Evolutionary conservation across 2,797 vertebrate species (phyloP), one percentile per base, ranked within the genome.

Genomic region (Percopsis omiscomaycus): DNA sequence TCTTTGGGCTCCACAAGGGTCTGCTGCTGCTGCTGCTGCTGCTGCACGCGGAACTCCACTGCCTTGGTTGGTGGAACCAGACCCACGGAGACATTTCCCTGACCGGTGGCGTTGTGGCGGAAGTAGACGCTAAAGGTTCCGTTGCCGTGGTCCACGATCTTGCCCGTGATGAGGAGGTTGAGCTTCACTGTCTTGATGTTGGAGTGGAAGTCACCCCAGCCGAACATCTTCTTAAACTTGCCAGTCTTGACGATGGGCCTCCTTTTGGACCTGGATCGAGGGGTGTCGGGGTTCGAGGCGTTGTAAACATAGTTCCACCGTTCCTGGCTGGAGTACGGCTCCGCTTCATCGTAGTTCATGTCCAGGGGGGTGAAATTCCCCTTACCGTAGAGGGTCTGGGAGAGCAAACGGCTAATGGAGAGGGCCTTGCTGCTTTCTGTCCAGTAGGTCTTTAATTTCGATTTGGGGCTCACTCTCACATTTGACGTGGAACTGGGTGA

Each of bases 141-240:
- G 55, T 99, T 98, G 64, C 97, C 97, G 0, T 98, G 97, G 86
- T 98, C 97, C 75, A 98, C 97, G 3, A 99, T 98, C 90, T 99
- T 99, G 10, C 97, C 97, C 0, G 95, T 98, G 89, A 99, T 97
- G 85, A 98, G 94, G 15, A 99, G 93, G 86, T 98, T 97, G 69
- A 99, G 89, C 85, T 96, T 97, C 75, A 96, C 93, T 12, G 97
- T 98, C 90, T 96, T 98, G 90, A 98, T 96, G 85, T 96, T 99
- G 78, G 96, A 98, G 82, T 99, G 96, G 88, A 99, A 99, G 90
- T 98, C 97, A 0, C 97, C 97, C 97, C 97, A 98, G 63, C 97
- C 97, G 66, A 99, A 99, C 97, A 98, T 98, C 93, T 99, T 99
- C 94, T 98, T 98, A 84, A 97, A 96, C 87, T 98, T 99, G 71